These are phyloP conservation scores for Coelopa pilipes DNA, from an alignment of 2,888 invertebrate genomes.

Conservation along the genomic window DNA sequence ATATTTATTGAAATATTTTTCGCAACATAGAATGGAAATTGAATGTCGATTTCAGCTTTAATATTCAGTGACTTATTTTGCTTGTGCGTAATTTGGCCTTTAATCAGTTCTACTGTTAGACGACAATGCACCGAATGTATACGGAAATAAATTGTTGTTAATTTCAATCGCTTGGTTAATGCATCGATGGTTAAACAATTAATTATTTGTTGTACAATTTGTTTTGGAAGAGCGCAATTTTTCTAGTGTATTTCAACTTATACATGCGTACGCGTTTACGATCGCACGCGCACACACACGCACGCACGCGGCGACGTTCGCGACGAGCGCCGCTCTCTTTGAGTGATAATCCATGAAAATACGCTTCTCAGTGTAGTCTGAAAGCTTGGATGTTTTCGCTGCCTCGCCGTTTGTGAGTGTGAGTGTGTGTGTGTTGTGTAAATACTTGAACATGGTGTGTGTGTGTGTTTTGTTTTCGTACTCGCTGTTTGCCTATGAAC, in stretches of 20 bases:
- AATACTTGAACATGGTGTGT: slow-evolving; percentile 6
- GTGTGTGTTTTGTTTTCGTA: slow-evolving; percentile 24
- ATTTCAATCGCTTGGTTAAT: too few relatives aligned
- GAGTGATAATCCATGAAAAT: slow-evolving; percentile 1
- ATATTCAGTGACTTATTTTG: too few relatives aligned
- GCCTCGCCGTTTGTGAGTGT: slow-evolving; percentile 2
- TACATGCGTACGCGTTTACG: too few relatives aligned
- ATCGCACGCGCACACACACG: too few relatives aligned
- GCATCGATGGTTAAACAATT: too few relatives aligned
- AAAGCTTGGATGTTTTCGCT: slow-evolving; percentile 5
- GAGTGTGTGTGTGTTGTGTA: slow-evolving; percentile 16
- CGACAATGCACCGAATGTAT: too few relatives aligned
- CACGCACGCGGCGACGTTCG: too few relatives aligned
- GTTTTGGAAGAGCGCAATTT: not conserved
- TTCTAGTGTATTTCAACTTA: not conserved
- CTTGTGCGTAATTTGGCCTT: too few relatives aligned
- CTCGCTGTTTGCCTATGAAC: slow-evolving; percentile 43
- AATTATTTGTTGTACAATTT: not conserved
- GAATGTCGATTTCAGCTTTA: too few relatives aligned
- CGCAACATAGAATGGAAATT: too few relatives aligned
- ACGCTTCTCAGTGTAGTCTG: not conserved
- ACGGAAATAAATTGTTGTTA: too few relatives aligned
- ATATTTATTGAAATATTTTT: not conserved
- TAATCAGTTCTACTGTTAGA: too few relatives aligned
- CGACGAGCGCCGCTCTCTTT: not conserved